phyloP scores from a whole-genome alignment of 2,888 invertebrate genomes.

The Pimpla rufipes region DNA sequence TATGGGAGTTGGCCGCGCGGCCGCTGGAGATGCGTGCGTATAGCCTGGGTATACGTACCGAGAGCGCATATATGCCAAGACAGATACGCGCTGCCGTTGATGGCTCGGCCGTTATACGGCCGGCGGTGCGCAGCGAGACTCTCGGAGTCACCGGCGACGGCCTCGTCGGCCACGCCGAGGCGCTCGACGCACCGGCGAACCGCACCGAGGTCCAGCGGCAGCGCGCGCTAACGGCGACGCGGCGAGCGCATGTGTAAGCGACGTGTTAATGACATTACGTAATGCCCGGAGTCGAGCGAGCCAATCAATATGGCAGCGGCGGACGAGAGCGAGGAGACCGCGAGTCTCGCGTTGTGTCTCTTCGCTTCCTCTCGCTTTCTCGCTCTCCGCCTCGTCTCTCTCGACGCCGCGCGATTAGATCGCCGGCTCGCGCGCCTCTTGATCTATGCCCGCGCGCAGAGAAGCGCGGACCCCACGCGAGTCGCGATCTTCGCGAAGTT shows the following conservation, averaged over 20 bases:
- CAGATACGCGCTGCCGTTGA: conserved; percentile 18
- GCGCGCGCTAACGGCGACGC: conserved; percentile 58
- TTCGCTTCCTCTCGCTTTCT: conserved; percentile 29
- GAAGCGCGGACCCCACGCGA: not conserved
- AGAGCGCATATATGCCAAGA: conserved; percentile 3
- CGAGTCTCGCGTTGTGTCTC: conserved; percentile 59
- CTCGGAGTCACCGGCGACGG: not conserved
- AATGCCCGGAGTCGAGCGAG: conserved; percentile 79
- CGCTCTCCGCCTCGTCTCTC: conserved; percentile 9
- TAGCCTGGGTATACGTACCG: not conserved
- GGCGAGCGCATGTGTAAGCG: conserved; percentile 82
- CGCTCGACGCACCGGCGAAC: conserved; percentile 11
- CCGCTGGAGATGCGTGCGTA: not conserved
- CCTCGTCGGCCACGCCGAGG: conserved; percentile 22
- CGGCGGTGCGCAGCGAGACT: not conserved
- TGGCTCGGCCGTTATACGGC: conserved; percentile 7
- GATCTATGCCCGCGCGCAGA: not conserved
- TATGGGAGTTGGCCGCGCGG: not conserved
- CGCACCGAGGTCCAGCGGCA: conserved; percentile 51
- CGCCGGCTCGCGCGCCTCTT: conserved; percentile 11
- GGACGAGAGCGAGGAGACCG: conserved; percentile 68
- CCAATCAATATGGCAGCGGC: conserved; percentile 81
- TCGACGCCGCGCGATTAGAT: conserved; percentile 47
- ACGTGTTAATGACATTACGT: conserved; percentile 84
- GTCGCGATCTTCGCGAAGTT: not conserved